Evolutionary conservation across 2,113 vertebrate genomes (phyloP).

Genomic region (Tyto alba): DNA sequence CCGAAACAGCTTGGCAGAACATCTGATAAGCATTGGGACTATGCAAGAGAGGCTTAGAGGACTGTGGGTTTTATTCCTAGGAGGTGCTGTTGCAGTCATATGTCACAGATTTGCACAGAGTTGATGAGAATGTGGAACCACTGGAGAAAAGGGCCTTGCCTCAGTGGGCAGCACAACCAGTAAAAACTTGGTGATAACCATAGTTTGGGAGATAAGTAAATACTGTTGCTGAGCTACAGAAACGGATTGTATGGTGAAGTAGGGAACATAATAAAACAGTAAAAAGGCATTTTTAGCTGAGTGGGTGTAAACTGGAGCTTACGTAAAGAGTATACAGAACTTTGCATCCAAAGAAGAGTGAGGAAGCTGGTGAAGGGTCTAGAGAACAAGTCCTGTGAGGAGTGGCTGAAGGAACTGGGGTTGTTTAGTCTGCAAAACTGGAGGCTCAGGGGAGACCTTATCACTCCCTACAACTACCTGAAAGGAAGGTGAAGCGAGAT

Average conservation of each 20-base stretch:
- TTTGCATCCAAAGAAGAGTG: neutral
- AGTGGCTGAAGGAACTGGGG: neutral
- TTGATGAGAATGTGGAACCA: neutral
- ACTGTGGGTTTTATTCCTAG: neutral
- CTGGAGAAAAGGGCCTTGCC: neutral
- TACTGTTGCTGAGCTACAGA: neutral
- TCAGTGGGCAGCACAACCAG: neutral
- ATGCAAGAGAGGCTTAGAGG: neutral
- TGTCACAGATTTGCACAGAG: neutral
- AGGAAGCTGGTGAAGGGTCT: neutral
- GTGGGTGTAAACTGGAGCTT: neutral
- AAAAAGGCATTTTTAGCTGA: neutral
- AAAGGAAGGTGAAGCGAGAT: neutral
- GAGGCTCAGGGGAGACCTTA: neutral
- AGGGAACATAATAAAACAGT: neutral
- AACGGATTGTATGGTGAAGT: neutral
- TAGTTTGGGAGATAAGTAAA: neutral
- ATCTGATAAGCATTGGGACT: neutral
- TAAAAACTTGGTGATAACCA: neutral
- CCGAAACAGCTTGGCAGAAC: neutral
- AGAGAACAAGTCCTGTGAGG: neutral
- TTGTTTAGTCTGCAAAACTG: neutral
- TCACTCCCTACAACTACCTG: no score
- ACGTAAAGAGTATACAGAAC: neutral
- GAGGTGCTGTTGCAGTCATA: neutral